Base-by-base conservation (phyloP, 2,797 vertebrate genomes). In the Pteronotus mesoamericanus region DNA sequence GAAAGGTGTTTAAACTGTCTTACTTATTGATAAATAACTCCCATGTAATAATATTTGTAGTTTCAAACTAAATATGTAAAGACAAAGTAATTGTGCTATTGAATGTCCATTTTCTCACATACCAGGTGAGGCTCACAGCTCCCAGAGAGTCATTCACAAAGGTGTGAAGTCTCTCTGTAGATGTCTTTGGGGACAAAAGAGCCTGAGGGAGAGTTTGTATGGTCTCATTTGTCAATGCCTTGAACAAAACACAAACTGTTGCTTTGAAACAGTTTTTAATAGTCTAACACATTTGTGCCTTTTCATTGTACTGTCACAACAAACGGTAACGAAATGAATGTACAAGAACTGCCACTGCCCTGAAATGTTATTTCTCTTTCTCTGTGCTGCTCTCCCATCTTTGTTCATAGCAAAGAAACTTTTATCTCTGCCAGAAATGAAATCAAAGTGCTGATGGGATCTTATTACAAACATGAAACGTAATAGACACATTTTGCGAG, bases 231-330 rank as follows among this genome's bases (percentile, higher is more conserved):
- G 26, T 37, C 22, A 3, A 19, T 83, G 15, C 53, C 79, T 89
- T 85, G 84, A 71, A 34, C 32, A 78, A 75, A 93, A 94, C 39
- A 53, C 18, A 55, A 19, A 34, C n/a, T 48, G 71, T 42, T 78
- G 32, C 92, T 97, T 93, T 91, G 53, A 86, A 87, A 84, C 66
- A 86, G 1, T 77, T 79, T 86, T 93, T 85, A 85, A 86, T 10
- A 55, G 42, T 80, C 19, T 78, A 48, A 42, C 42, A 32, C 42
- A 19, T 72, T 48, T 74, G 34, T 86, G 19, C 57, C 69, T 95
- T 90, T 80, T 69, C 72, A 55, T 46, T 80, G 19, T 34, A 24
- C 61, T 42, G 5, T 86, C 83, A 46, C 80, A 75, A 37, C 12
- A 88, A 46, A 42, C 29, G 77, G 78, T 75, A 95, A 72, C 66